Percentiles rank a stretch among this genome's conserved stretches.
These are phyloP conservation scores for Sericinus montela DNA, from an alignment of 2,888 invertebrate genomes.

Conservation along the genomic window DNA sequence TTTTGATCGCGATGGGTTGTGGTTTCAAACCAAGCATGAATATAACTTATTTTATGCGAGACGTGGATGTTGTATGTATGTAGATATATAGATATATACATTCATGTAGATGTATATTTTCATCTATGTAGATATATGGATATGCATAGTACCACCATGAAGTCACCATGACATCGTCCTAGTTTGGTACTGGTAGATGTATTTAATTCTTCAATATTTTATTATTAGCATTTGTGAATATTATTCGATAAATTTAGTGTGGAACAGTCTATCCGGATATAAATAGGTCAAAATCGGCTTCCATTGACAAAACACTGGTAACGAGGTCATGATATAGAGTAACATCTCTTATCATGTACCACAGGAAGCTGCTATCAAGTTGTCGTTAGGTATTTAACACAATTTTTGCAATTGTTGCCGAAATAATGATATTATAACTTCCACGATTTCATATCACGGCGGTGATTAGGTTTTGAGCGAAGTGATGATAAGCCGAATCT, in stretches of 20 bases:
- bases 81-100: no score
- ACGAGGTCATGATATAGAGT: slow-evolving; percentile 64
- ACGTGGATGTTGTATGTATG: no score
- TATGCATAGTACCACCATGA: no score
- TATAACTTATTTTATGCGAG: no score
- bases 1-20: no score
- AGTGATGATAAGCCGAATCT: not conserved
- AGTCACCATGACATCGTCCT: no score
- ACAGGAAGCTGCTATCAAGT: slow-evolving; percentile 73
- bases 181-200: no score
- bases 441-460: slow-evolving; percentile 48
- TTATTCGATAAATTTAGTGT: slow-evolving; percentile 36
- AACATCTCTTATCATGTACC: slow-evolving; percentile 58
- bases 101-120: no score
- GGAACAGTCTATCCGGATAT: slow-evolving; percentile 37
- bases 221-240: slow-evolving; percentile 19
- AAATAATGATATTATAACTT: slow-evolving; percentile 62
- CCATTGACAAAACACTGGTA: slow-evolving; percentile 69
- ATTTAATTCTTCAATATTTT: no score
- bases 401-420: slow-evolving; percentile 79
- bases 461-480: slow-evolving; percentile 4
- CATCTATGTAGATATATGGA: no score
- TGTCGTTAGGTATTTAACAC: slow-evolving; percentile 71
- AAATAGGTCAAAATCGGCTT: slow-evolving; percentile 75
- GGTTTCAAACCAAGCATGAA: no score